Base-by-base conservation (phyloP, 2,888 invertebrate genomes). In the Torymus texanus region DNA sequence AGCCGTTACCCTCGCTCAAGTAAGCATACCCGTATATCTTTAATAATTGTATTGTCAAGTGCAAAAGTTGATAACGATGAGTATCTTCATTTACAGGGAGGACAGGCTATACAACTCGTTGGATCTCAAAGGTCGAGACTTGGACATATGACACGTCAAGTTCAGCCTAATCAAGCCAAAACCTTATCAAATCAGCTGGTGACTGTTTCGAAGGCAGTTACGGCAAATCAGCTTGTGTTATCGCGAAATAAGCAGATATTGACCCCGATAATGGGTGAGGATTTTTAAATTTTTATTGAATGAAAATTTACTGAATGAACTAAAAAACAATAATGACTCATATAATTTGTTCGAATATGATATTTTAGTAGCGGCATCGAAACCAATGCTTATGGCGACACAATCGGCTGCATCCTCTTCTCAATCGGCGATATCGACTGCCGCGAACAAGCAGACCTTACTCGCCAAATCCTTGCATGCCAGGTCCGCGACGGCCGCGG, bases 221-320 rank as follows among this genome's bases (percentile, higher is more conserved):
- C 88, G 24, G 88, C 88, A 53, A 90, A 86, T 83, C 90, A 90
- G 71, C 84, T 90, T 72, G 88, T 90, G 83, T 82, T 90, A 68
- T 89, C 90, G 83, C 87, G 89, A 81, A 90, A 89, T 81, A 90
- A 90, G 82, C 90, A 90, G 85, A 89, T 90, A 82, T 85, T 90
- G 83, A 88, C 90, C 81, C 89, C 90, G 68, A 89, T 90, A 81
- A 88, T 90, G 87, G 88, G 90, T 90, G 81, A 88, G 86, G 83
- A 51, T 70, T 24, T 50, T 3, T 29, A 29, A 3, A 29, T 29
- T 41, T 41, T 41, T 41, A 41, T 41, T 41, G 41, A 41, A 41
- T 41, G 41, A 41, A 41, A 41, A 41, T 41, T 41, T 0, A 41
- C 41, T 41, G 8, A 41, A 41, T 8, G 8, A 41, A 41, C 8